Evolutionary conservation across 2,888 invertebrate species (phyloP).

Genomic region (Volucella bombylans): DNA sequence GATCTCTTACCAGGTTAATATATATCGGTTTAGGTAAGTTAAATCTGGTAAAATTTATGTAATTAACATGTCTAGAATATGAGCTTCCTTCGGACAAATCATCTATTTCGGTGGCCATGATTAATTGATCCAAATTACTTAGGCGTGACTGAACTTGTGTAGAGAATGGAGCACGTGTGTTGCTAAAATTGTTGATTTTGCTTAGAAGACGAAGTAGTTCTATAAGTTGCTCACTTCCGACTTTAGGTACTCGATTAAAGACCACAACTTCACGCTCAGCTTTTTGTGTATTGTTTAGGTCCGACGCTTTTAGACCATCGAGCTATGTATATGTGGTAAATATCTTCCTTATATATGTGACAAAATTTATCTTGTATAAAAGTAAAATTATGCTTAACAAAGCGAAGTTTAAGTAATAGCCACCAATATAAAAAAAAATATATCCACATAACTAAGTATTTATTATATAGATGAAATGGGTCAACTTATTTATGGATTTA

Average conservation of each 20-base stretch:
- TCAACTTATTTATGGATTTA: no score
- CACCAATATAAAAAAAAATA: not conserved
- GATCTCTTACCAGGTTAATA: slow-evolving; percentile 93
- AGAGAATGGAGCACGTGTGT: slow-evolving; percentile 85
- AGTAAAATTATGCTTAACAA: slow-evolving; percentile 22
- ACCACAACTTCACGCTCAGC: slow-evolving; percentile 78
- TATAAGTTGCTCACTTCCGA: slow-evolving; percentile 93
- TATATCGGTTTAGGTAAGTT: slow-evolving; percentile 92
- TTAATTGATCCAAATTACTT: slow-evolving; percentile 80
- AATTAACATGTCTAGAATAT: slow-evolving; percentile 93
- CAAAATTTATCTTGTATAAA: not conserved
- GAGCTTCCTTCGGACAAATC: slow-evolving; percentile 88
- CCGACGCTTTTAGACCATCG: slow-evolving; percentile 73
- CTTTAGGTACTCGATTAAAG: slow-evolving; percentile 89
- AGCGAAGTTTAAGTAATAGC: slow-evolving; percentile 23
- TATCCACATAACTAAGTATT: not conserved
- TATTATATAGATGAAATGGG: no score
- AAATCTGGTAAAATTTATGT: slow-evolving; percentile 91
- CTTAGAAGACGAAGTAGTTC: slow-evolving; percentile 88
- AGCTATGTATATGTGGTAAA: slow-evolving; percentile 70
- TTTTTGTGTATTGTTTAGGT: slow-evolving; percentile 77
- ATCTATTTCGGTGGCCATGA: slow-evolving; percentile 89
- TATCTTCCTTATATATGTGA: slow-evolving; percentile 12
- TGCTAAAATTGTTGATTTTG: slow-evolving; percentile 69
- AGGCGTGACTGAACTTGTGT: slow-evolving; percentile 71